Evolutionary conservation across 2,888 invertebrate species (phyloP), one percentile per base, ranked within the genome.

Genomic region (Atherix ibis): DNA sequence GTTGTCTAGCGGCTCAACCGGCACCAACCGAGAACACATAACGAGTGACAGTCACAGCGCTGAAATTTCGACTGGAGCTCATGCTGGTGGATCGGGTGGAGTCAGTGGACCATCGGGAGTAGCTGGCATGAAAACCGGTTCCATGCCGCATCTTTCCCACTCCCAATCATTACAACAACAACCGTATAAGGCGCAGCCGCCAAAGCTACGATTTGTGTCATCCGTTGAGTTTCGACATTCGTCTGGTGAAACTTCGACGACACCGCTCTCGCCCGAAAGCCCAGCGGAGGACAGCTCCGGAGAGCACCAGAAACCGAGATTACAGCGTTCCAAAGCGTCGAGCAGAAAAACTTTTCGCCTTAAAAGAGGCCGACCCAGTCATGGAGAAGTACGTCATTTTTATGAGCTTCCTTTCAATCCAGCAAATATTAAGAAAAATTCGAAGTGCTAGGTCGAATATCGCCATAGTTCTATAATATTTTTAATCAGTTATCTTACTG

Each of bases 291-390:
- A 74, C 45, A 73, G 73, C 46, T 73, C 75, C 2, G 71, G 71
- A 18, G 72, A 72, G 52, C 67, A 53, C 58, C 67, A 47, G 56
- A 66, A 58, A 64, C 70, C 52, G 19, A 67, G 88, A 4, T 68
- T 94, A 37, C 94, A 94, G 53, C 71, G 94, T 14, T 80, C 89
- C 35, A 92, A 89, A 62, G 91, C 88, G 22, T 91, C 88, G 52
- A 92, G 89, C 49, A 73, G 92, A 48, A 91, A 88, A 62, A 92
- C 92, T 0, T 94, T 94, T 63, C 75, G 89, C 40, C 69, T 87
- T 40, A 70, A 83, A 44, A 80, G 83, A 54, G 82, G 81, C 54
- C 70, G 82, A 48, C 75, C 69, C 50, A 73, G 63, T 37, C 74
- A 73, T 44, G 68, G 73, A 27, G 81, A 83, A 60, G 79, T 80